Base-by-base conservation (phyloP, 2,113 vertebrate genomes). In the Thamnaconus septentrionalis region DNA sequence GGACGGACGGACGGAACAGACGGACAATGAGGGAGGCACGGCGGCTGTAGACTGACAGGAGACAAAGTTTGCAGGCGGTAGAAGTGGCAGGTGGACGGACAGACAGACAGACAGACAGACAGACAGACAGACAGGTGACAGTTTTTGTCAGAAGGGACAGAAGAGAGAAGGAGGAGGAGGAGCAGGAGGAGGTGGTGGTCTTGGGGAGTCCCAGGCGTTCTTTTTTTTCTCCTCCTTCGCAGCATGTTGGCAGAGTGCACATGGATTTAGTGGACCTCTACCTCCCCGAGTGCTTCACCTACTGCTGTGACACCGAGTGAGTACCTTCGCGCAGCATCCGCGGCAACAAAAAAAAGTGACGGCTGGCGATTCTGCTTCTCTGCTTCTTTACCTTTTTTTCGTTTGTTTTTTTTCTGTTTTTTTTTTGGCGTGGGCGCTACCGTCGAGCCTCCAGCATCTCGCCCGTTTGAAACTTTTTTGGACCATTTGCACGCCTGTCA, bases 211-310 rank as follows among this genome's bases (percentile, higher is more conserved):
- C 46, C 18, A 4, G 12, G 64, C 18, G 18, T 31, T 59, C 53
- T 47, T 48, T 58, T 54, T 45, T 55, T 75, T 75, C 55, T 56
- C 75, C 46, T 4, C 76, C 62, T 57, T 41, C 56, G 43, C 82
- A 86, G 70, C 61, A 88, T 89, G 89, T 66, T 85, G 69, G 60
- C 75, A 84, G 59, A 75, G 66, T 66, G 63, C 87, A 70, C 75
- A 90, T 90, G 89, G 89, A 90, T 89, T 80, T 90, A 86, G 86
- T 90, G 44, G 87, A 88, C 79, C 83, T 90, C 56, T 89, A 90
- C 78, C 89, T 90, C 66, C 89, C 87, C 7, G 87, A 89, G 87
- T 90, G 87, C 50, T 90, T 90, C 82, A 88, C 83, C 72, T 90
- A 85, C 73, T 85, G 87, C 87, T 81, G 83, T 75, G 86, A 86